Evolutionary conservation across 2,113 vertebrate genomes (phyloP), one percentile per base, ranked within the genome.

Genomic region (Dasyurus viverrinus): DNA sequence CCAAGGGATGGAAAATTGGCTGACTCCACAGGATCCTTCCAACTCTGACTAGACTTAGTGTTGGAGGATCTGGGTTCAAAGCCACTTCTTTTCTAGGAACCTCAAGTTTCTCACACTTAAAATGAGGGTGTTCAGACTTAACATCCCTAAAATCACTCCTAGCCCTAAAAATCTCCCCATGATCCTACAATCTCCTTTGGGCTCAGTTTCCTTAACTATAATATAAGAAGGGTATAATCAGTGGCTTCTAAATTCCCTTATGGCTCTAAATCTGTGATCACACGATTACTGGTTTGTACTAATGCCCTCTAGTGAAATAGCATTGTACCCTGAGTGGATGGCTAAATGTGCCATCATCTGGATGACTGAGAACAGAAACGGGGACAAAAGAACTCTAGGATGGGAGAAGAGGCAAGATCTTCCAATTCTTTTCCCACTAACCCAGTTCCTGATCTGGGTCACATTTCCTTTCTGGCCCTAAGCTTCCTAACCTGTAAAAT

Each of bases 11-110:
- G 1, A 46, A 55, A 6, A 4, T 25, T 54, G 42, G 52, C 16
- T 84, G n/a, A 84, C 68, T 36, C 42, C 68, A 42, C 19, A 84
- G n/a, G n/a, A 84, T n/a, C 16, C 19, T 84, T 84, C 68, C n/a
- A 84, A 42, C 68, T 84, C 19, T 42, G n/a, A 42, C 7, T 84
- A 19, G 2, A 42, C 12, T 76, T 76, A 76, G n/a, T 48, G 10
- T 25, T 60, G 48, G 36, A 53, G 93, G 91, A 48, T 53, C 52
- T 91, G 93, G 92, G 89, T 95, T 94, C 95, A 30, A 27, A 89
- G 47, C 24, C 84, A 54, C 48, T 48, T 0, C 36, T 22, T 25
- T 14, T 94, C 53, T 57, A 93, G 55, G 54, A 84, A 53, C n/a
- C 92, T 89, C 27, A 36, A 3, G 2, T 3, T 27, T 4, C 90